Conservation (phyloP, 1,140 invertebrate genomes). For the Nephila pilipes region DNA sequence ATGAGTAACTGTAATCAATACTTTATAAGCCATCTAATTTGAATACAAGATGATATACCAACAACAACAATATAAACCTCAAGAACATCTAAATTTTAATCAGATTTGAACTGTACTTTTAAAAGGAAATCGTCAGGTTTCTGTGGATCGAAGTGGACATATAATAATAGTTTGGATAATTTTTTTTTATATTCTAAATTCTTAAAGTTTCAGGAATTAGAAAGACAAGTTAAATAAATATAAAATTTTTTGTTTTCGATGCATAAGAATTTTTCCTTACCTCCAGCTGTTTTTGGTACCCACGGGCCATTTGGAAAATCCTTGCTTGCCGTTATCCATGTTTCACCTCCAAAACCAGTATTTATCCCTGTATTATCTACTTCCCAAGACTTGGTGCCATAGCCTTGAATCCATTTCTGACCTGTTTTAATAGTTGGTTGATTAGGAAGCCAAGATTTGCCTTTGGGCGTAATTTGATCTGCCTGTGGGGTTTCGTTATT, state of each 20-base stretch:
- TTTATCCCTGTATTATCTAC: slow-evolving; percentile 54
- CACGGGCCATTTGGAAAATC: slow-evolving; percentile 45
- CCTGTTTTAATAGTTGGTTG: not conserved
- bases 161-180: too few relatives aligned
- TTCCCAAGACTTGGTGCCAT: slow-evolving; percentile 67
- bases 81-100: too few relatives aligned
- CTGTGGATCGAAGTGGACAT: too few relatives aligned
- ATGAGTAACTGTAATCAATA: too few relatives aligned
- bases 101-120: too few relatives aligned
- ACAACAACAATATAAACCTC: too few relatives aligned
- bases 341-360: slow-evolving; percentile 38
- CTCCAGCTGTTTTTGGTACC: slow-evolving; percentile 47
- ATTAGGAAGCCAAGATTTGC: slow-evolving; percentile 55
- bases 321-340: slow-evolving; percentile 57
- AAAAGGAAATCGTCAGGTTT: too few relatives aligned
- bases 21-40: too few relatives aligned
- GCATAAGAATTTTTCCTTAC: not conserved
- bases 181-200: too few relatives aligned
- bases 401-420: slow-evolving; percentile 46
- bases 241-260: not conserved
- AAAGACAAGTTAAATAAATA: not conserved
- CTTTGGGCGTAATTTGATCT: not conserved
- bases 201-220: not conserved
- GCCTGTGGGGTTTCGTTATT: not conserved
- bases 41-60: too few relatives aligned